Evolutionary conservation across 2,888 invertebrate genomes (phyloP), one percentile per base, ranked within the genome.

Genomic region (Archips xylosteana): DNA sequence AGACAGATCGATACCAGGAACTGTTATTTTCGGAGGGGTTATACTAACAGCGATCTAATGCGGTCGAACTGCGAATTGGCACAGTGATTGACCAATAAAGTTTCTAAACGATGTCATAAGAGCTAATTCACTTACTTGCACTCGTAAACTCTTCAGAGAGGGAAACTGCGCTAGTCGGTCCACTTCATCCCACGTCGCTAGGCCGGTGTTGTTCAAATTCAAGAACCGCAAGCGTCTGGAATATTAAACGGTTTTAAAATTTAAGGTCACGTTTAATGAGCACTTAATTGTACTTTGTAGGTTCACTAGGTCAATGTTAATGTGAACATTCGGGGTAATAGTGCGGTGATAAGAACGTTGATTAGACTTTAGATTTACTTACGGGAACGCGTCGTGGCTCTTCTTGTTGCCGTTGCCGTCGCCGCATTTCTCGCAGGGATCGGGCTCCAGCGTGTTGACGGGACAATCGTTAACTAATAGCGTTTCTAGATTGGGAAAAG

Each of bases 121-220:
- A 49, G 45, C 34, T 64, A 54, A 45, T 67, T 49, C 45, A 83
- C 89, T 88, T 81, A 97, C 97, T 92, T 97, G 97, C 76, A 99
- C 96, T 83, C 99, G 95, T 76, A 99, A 95, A 91, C 98, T 98
- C 79, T 96, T 96, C 71, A 99, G 95, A 10, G 96, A 95, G 1
- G 97, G 98, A 92, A 98, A 98, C 85, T 96, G 96, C 70, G 97
- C 96, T 78, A 99, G 95, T 80, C 97, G 95, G 84, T 99, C 98
- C 75, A 99, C 96, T 84, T 98, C 98, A 81, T 97, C 96, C 98
- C 99, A 98, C 51, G 97, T 96, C 64, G 96, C 95, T 64, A 99
- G 91, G 66, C 96, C 95, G 32, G 98, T 97, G 80, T 97, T 97
- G 89, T 98, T 98, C 76, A 99, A 95, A 90, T 98, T 98, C 73